Conservation (phyloP, 2,888 invertebrate genomes). For the Litoditis marina region DNA sequence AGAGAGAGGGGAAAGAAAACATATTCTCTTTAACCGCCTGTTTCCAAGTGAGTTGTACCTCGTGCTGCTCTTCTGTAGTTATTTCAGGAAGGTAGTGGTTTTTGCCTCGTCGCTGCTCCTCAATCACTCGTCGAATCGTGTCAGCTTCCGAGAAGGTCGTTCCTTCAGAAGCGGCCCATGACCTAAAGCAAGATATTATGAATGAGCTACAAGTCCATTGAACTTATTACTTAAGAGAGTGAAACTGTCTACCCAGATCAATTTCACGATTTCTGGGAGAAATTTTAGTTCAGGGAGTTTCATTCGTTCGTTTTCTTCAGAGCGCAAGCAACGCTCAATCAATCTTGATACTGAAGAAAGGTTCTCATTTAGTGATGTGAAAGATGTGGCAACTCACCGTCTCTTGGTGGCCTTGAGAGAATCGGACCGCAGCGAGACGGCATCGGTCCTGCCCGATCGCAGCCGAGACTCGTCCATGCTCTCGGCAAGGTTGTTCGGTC, state of each 20-base stretch:
- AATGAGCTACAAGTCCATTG: not conserved
- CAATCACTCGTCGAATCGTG: constrained; percentile 46
- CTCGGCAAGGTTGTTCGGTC: constrained; percentile 23
- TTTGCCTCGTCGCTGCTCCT: constrained; percentile 49
- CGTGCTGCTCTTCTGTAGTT: not conserved
- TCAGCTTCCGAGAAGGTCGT: constrained; percentile 48
- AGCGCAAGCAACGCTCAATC: too few species aligned
- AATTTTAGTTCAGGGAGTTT: too few species aligned
- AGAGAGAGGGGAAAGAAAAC: too few species aligned
- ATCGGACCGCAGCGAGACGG: constrained; percentile 53
- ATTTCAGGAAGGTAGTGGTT: constrained; percentile 42
- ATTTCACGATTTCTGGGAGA: not conserved
- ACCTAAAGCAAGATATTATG: constrained; percentile 29
- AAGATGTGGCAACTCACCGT: too few species aligned
- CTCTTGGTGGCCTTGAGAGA: constrained; percentile 59
- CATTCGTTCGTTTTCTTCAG: too few species aligned
- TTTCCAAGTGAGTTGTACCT: not conserved
- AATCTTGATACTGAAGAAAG: too few species aligned
- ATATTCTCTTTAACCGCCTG: too few species aligned
- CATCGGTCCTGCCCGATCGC: constrained; percentile 47
- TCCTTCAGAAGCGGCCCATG: constrained; percentile 56
- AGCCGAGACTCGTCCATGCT: constrained; percentile 33
- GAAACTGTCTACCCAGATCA: not conserved
- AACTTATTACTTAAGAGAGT: not conserved
- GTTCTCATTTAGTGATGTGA: too few species aligned